Evolutionary conservation across 2,888 invertebrate species (phyloP).

Genomic region (Theodoxus fluviatilis): DNA sequence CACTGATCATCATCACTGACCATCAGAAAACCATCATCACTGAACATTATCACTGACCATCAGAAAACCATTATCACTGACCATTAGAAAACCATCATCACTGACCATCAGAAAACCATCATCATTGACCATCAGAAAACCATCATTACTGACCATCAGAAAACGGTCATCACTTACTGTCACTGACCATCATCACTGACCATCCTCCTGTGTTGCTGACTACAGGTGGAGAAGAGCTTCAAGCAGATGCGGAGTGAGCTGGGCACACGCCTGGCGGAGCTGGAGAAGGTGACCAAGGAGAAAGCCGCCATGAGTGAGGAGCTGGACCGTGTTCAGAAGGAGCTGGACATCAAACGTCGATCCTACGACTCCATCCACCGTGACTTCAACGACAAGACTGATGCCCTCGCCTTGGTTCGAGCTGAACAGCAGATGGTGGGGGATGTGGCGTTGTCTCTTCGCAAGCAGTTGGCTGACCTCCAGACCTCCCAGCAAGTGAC

Average conservation of each 20-base stretch:
- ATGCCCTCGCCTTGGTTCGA: conserved; percentile 39
- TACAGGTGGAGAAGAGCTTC: conserved; percentile 51
- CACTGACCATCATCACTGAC: too few relatives aligned
- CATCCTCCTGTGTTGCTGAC: too few relatives aligned
- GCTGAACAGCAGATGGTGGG: conserved; percentile 41
- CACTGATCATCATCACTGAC: too few relatives aligned
- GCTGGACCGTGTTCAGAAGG: conserved; percentile 41
- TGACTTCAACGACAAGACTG: conserved; percentile 38
- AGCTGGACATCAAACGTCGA: conserved; percentile 45
- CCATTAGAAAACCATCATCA: too few relatives aligned
- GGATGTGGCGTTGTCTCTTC: conserved; percentile 43
- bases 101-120: too few relatives aligned
- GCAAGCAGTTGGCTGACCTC: conserved; percentile 35
- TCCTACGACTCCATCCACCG: conserved; percentile 34
- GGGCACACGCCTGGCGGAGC: conserved; percentile 54
- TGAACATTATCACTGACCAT: too few relatives aligned
- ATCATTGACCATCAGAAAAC: too few relatives aligned
- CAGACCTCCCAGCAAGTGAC: conserved; percentile 29
- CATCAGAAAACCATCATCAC: too few relatives aligned
- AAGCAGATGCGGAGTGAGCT: conserved; percentile 67
- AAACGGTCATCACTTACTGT: too few relatives aligned
- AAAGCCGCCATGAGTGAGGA: conserved; percentile 37
- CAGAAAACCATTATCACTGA: too few relatives aligned
- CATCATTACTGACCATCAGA: too few relatives aligned
- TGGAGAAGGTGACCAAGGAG: conserved; percentile 45